Percentiles rank a stretch among this genome's conserved stretches.
Conservation (phyloP, 2,113 vertebrate species). For the Phaethon lepturus region DNA sequence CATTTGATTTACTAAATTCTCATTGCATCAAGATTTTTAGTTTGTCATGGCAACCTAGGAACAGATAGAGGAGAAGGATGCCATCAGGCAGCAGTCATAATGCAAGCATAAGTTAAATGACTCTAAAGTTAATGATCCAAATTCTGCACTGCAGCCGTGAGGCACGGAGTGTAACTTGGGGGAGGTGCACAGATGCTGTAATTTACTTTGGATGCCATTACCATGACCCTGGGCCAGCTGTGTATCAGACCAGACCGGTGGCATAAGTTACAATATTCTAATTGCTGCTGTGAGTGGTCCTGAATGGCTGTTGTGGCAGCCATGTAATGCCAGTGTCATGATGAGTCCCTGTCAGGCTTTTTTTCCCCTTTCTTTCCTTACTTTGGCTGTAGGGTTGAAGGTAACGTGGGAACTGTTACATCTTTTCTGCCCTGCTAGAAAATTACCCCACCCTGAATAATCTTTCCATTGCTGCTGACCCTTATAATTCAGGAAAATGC, state of each 20-base stretch:
- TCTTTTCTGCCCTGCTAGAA: neutral
- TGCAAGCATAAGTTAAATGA: constrained; percentile 38
- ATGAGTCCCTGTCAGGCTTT: neutral
- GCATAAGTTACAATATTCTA: neutral
- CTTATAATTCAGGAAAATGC: neutral
- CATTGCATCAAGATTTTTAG: neutral
- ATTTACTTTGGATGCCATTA: constrained; percentile 25
- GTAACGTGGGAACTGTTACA: neutral
- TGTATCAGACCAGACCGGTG: neutral
- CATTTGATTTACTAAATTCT: constrained; percentile 9
- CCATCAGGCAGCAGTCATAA: constrained; percentile 24
- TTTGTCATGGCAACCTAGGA: constrained; percentile 35
- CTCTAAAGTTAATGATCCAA: constrained; percentile 49
- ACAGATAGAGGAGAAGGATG: neutral
- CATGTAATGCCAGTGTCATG: neutral
- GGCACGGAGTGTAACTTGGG: neutral
- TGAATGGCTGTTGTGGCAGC: neutral
- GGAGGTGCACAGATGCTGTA: constrained; percentile 31
- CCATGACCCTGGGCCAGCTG: neutral
- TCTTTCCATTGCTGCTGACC: neutral
- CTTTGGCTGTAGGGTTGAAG: neutral
- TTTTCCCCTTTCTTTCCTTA: neutral
- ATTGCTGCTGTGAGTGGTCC: neutral
- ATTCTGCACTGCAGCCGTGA: neutral
- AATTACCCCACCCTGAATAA: neutral